These are phyloP conservation scores for Lypha dubia DNA, from an alignment of 2,888 invertebrate species.

Conservation along the genomic window DNA sequence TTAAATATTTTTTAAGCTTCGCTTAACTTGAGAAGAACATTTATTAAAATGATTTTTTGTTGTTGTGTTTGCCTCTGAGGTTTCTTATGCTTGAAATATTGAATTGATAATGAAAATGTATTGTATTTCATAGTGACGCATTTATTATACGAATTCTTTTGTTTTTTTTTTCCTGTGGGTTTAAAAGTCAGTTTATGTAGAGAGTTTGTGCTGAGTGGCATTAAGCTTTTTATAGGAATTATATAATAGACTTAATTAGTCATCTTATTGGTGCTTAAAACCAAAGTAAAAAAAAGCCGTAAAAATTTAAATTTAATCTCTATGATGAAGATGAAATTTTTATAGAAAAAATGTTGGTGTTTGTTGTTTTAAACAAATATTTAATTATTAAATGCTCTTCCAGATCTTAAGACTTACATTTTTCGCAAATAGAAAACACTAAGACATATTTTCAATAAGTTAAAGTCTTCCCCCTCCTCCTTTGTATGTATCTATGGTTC, in stretches of 20 bases:
- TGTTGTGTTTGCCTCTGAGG: conserved; percentile 25
- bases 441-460: no score
- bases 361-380: not conserved
- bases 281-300: conserved; percentile 1
- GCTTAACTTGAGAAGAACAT: conserved; percentile 34
- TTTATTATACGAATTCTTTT: conserved; percentile 18
- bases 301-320: not conserved
- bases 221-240: conserved; percentile 15
- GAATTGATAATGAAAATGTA: conserved; percentile 43
- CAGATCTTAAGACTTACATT: not conserved
- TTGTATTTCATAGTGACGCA: conserved; percentile 56
- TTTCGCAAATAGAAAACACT: no score
- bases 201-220: not conserved
- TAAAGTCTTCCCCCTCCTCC: no score
- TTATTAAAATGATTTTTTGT: conserved; percentile 1
- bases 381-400: not conserved
- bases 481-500: no score
- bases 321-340: conserved; percentile 23
- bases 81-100: conserved; percentile 23
- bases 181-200: not conserved
- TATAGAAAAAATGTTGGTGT: not conserved
- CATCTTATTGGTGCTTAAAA: conserved; percentile 42
- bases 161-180: no score
- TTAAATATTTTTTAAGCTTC: conserved; percentile 35
- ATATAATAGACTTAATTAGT: conserved; percentile 43